Conservation (phyloP, 2,888 invertebrate genomes). For the Plagodis dolabraria region DNA sequence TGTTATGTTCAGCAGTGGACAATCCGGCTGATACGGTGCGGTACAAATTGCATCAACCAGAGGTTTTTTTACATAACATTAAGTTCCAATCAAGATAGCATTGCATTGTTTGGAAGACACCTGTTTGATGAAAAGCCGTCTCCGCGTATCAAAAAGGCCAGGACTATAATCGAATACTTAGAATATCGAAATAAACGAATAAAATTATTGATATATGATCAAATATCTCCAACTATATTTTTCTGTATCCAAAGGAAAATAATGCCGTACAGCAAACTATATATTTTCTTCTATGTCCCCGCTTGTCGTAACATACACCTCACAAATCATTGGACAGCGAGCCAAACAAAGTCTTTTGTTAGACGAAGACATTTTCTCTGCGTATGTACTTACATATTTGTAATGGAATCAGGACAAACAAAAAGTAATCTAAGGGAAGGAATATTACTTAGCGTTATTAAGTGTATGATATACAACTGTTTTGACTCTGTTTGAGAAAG, state of each 20-base stretch:
- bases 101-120: too few relatives aligned
- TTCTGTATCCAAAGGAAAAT: slow-evolving; percentile 15
- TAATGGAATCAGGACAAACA: slow-evolving; percentile 29
- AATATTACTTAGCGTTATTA: slow-evolving; percentile 32
- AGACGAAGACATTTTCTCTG: slow-evolving; percentile 15
- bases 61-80: too few relatives aligned
- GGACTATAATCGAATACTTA: too few relatives aligned
- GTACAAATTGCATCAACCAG: too few relatives aligned
- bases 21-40: too few relatives aligned
- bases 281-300: slow-evolving; percentile 29
- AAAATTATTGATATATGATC: not conserved
- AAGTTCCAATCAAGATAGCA: too few relatives aligned
- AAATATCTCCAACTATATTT: not conserved
- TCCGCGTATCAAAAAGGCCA: too few relatives aligned
- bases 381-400: slow-evolving; percentile 17
- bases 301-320: slow-evolving; percentile 39
- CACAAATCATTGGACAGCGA: slow-evolving; percentile 45
- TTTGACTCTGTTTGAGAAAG: slow-evolving; percentile 3
- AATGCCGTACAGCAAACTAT: slow-evolving; percentile 16
- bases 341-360: slow-evolving; percentile 22
- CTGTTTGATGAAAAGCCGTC: too few relatives aligned
- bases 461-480: slow-evolving; percentile 18
- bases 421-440: slow-evolving; percentile 20
- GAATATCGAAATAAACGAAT: too few relatives aligned
- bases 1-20: too few relatives aligned